Percentiles rank a stretch among this genome's conserved stretches.
Evolutionary conservation across 2,797 vertebrate genomes (phyloP).

Genomic region (Coreius guichenoti): DNA sequence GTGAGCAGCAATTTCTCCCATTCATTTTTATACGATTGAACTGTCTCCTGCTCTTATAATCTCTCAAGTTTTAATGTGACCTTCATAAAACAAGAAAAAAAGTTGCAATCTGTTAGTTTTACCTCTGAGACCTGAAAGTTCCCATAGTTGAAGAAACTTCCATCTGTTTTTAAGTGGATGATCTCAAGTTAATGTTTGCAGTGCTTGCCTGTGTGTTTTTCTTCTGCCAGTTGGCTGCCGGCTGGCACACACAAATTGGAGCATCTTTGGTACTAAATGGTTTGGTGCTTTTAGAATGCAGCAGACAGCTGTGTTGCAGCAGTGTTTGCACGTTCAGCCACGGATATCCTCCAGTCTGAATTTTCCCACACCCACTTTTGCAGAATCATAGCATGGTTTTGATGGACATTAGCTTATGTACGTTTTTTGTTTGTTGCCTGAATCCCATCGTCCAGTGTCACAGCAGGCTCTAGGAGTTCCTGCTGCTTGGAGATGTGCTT

Average conservation of each 20-base stretch:
- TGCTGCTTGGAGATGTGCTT: slow-evolving; percentile 27
- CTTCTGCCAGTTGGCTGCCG: slow-evolving; percentile 7
- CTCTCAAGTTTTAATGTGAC: background rate
- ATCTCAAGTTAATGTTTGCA: slow-evolving; percentile 8
- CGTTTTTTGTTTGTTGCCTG: slow-evolving; percentile 13
- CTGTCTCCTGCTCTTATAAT: background rate
- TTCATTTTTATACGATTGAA: background rate
- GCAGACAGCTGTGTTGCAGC: background rate
- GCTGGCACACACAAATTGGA: slow-evolving; percentile 4
- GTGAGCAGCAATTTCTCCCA: background rate
- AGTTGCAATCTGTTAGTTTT: slow-evolving; percentile 20
- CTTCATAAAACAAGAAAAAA: background rate
- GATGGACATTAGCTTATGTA: background rate
- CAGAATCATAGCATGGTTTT: background rate
- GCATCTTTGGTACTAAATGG: background rate
- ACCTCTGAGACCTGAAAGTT: slow-evolving; percentile 5
- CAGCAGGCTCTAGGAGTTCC: slow-evolving; percentile 9
- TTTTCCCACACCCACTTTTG: background rate
- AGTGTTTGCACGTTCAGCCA: background rate
- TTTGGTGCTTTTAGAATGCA: slow-evolving; percentile 18
- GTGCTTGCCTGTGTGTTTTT: slow-evolving; percentile 1
- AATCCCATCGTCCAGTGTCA: background rate
- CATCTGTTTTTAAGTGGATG: slow-evolving; percentile 17
- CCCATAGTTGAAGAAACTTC: background rate
- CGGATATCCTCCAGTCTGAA: background rate